Conservation (phyloP, 2,797 vertebrate genomes). For the Erethizon dorsatum region DNA sequence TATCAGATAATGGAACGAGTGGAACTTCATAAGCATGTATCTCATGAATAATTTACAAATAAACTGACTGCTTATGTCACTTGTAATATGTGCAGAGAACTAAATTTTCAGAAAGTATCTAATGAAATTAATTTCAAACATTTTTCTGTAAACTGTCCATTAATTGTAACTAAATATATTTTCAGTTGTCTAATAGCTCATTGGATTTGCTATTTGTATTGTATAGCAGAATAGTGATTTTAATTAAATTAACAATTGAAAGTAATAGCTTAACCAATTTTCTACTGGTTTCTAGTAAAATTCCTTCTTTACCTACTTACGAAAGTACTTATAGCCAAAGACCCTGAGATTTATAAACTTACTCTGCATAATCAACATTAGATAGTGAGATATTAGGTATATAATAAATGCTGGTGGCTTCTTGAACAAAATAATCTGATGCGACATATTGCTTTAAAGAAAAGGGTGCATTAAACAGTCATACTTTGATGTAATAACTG, state of each 20-base stretch:
- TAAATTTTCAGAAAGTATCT: slow-evolving; percentile 50
- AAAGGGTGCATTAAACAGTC: not conserved
- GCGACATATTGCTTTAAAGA: not conserved
- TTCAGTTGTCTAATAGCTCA: not conserved
- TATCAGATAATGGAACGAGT: not conserved
- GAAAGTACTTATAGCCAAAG: slow-evolving; percentile 1
- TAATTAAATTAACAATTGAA: slow-evolving; percentile 18
- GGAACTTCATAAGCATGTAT: slow-evolving; percentile 44
- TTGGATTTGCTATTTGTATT: slow-evolving; percentile 36
- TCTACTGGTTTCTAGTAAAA: slow-evolving; percentile 42
- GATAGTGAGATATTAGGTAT: not conserved
- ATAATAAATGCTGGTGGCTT: not conserved
- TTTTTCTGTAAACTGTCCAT: slow-evolving; percentile 42
- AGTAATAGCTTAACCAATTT: slow-evolving; percentile 48
- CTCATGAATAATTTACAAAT: slow-evolving; percentile 51
- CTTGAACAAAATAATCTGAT: slow-evolving; percentile 24
- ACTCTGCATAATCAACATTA: not conserved
- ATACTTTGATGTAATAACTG: slow-evolving; percentile 47
- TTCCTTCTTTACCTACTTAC: not conserved
- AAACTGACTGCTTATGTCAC: slow-evolving; percentile 43
- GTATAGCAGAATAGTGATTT: not conserved
- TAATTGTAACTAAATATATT: slow-evolving; percentile 50
- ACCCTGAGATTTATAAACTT: not conserved
- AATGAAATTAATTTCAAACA: slow-evolving; percentile 60
- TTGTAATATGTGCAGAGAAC: slow-evolving; percentile 4